A percentile compares a stretch with the other conserved stretches of the same genome.
Evolutionary conservation across 2,888 invertebrate genomes (phyloP).

Genomic region (Aporophyla nigra): DNA sequence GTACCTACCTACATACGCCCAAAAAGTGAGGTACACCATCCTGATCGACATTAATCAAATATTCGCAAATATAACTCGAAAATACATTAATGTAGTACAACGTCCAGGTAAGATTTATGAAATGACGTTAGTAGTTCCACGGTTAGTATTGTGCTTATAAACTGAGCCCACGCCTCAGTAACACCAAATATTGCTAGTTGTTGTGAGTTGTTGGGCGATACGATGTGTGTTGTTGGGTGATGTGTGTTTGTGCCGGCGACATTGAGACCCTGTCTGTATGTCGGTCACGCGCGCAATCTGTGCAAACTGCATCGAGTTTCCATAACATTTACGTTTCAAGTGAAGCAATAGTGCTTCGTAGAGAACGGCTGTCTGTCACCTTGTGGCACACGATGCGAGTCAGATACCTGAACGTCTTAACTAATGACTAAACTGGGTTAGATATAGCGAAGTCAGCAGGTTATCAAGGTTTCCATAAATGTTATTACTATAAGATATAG

Average conservation of each 20-base stretch:
- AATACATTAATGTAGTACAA: neutral
- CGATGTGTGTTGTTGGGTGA: neutral
- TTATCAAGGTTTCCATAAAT: neutral
- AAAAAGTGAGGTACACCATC: neutral
- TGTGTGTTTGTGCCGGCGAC: slow-evolving; percentile 27
- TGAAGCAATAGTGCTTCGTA: neutral
- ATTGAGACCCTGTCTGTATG: slow-evolving; percentile 26
- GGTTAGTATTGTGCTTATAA: slow-evolving; percentile 19
- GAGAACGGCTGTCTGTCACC: neutral
- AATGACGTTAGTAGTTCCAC: neutral
- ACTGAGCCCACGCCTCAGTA: slow-evolving; percentile 11
- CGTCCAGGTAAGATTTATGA: neutral
- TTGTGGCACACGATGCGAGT: neutral
- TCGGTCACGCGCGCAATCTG: slow-evolving; percentile 29
- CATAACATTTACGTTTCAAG: slow-evolving; percentile 41
- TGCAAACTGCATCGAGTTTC: slow-evolving; percentile 46
- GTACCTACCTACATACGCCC: neutral
- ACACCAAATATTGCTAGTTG: slow-evolving; percentile 28
- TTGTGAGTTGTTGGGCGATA: slow-evolving; percentile 1
- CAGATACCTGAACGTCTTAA: neutral
- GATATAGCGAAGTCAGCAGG: neutral
- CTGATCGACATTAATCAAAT: neutral
- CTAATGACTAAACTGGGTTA: neutral
- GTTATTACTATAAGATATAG: neutral
- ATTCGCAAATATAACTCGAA: neutral